Percentiles rank a stretch among this genome's conserved stretches.
Evolutionary conservation across 2,888 invertebrate genomes (phyloP).

Genomic region (Drosophila imparisetae): DNA sequence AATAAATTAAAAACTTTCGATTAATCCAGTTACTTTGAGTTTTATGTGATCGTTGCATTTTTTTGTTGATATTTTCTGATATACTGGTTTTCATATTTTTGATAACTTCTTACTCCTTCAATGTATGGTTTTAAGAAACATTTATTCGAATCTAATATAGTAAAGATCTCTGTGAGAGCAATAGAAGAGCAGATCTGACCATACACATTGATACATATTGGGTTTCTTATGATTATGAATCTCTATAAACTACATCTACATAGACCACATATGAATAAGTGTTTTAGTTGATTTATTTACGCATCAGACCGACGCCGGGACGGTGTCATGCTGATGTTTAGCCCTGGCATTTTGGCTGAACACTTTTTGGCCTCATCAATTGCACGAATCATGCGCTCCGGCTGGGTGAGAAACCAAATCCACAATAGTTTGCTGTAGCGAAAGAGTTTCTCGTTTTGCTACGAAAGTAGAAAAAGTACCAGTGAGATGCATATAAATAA

Average conservation of each 20-base stretch:
- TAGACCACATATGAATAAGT: not conserved
- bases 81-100: no score
- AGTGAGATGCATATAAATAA: not conserved
- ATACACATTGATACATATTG: not conserved
- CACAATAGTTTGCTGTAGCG: constrained; percentile 81
- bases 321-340: constrained; percentile 53
- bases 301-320: constrained; percentile 53
- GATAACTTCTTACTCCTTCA: no score
- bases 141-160: no score
- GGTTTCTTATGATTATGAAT: not conserved
- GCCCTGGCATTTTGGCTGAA: constrained; percentile 74
- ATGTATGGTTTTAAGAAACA: no score
- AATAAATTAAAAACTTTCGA: no score
- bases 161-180: no score
- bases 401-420: constrained; percentile 85
- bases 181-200: no score
- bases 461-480: not conserved
- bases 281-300: constrained; percentile 52
- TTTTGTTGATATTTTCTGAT: no score
- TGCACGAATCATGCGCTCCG: constrained; percentile 81
- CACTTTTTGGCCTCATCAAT: constrained; percentile 82
- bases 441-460: constrained; percentile 79
- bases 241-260: not conserved
- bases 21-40: no score
- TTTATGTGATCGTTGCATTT: no score